Percentiles rank a stretch among this genome's conserved stretches.
Evolutionary conservation across 92 coral and sea anemone genomes (phyloP).

Genomic region (Umimayanthus chanpuru): DNA sequence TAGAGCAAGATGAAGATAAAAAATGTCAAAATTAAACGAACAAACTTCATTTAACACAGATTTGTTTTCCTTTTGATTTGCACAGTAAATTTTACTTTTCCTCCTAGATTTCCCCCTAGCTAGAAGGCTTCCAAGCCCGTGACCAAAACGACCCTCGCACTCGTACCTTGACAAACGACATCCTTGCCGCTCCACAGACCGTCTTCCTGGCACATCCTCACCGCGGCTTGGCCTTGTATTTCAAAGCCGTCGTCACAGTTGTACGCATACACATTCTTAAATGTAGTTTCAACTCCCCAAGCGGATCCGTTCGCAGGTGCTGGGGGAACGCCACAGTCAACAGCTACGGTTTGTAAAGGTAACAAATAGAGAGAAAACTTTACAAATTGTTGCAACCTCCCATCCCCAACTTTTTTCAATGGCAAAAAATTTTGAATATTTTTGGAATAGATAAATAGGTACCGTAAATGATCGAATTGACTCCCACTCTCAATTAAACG

Average conservation of each 20-base stretch:
- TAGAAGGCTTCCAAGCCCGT: not conserved
- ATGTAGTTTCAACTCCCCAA: constrained; percentile 23
- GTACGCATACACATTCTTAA: constrained; percentile 28
- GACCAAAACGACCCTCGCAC: not conserved
- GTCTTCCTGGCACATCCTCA: constrained; percentile 43
- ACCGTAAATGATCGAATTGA: too few species aligned
- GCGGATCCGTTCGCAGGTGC: constrained; percentile 30
- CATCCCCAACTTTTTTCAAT: too few species aligned
- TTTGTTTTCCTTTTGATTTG: too few species aligned
- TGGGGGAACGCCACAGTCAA: constrained; percentile 28
- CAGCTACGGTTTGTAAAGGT: constrained; percentile 8
- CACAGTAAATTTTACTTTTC: too few species aligned
- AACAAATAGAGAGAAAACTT: not conserved
- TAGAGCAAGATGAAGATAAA: too few species aligned
- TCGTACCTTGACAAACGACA: constrained; percentile 48
- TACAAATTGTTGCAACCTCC: not conserved
- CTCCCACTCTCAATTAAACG: too few species aligned
- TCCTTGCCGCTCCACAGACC: constrained; percentile 54
- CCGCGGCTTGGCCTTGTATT: constrained; percentile 15
- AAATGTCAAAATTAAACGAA: too few species aligned
- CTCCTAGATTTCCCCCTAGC: too few species aligned
- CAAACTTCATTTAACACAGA: too few species aligned
- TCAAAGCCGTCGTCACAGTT: constrained; percentile 36
- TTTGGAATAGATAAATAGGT: too few species aligned
- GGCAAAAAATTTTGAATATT: too few species aligned